phyloP scores from a whole-genome alignment of 1,140 invertebrate genomes.

The Atta cephalotes region DNA sequence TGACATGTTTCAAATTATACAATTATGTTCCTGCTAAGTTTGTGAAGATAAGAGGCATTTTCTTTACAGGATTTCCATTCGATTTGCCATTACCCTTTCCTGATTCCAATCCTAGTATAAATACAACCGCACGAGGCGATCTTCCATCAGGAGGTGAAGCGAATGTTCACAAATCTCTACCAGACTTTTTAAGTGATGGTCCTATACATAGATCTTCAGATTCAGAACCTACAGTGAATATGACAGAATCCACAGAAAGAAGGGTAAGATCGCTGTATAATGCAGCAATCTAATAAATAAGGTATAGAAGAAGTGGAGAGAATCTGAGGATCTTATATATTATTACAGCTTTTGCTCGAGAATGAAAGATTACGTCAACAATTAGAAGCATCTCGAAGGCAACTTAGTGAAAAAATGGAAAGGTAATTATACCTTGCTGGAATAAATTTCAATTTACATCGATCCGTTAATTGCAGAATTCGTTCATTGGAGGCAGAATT shows the following conservation, averaged over 20 bases:
- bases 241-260: constrained; percentile 80
- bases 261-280: constrained; percentile 73
- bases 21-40: background rate
- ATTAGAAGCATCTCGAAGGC: constrained; percentile 86
- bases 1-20: background rate
- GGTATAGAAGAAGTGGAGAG: background rate
- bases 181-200: constrained; percentile 91
- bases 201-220: constrained; percentile 88
- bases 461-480: constrained; percentile 62
- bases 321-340: background rate
- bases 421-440: constrained; percentile 77
- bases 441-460: constrained; percentile 28
- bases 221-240: constrained; percentile 79
- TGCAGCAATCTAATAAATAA: background rate
- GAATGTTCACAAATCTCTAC: constrained; percentile 88
- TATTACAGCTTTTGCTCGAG: constrained; percentile 84
- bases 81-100: constrained; percentile 77
- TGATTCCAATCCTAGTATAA: constrained; percentile 70
- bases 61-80: constrained; percentile 79
- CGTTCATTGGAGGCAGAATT: constrained; percentile 86
- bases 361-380: constrained; percentile 88
- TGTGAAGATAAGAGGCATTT: background rate
- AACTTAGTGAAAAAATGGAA: constrained; percentile 86
- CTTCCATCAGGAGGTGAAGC: constrained; percentile 73
- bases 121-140: constrained; percentile 56